phyloP scores from a whole-genome alignment of 2,888 invertebrate species.

The Leptopilina syphax region DNA sequence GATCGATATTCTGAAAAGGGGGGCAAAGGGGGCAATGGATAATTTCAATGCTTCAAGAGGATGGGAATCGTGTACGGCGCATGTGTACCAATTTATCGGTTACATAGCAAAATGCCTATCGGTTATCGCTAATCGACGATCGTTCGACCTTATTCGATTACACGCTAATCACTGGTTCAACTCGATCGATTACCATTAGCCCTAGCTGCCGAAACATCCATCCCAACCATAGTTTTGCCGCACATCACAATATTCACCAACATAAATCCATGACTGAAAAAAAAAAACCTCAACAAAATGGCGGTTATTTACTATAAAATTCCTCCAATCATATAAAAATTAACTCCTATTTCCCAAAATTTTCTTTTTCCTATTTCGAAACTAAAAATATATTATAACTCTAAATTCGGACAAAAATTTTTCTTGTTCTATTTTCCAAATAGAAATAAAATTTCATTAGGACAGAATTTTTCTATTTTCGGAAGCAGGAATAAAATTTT shows the following conservation, averaged over 20 bases:
- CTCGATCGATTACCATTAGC: constrained; percentile 68
- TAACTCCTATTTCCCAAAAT: no score
- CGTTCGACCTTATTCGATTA: constrained; percentile 72
- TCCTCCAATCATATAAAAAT: no score
- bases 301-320: no score
- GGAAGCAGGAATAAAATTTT: no score
- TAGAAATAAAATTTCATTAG: no score
- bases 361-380: no score
- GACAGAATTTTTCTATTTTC: no score
- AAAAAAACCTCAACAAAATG: no score
- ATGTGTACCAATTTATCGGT: constrained; percentile 66
- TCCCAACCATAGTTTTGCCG: constrained; percentile 12
- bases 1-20: not conserved
- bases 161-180: constrained; percentile 70
- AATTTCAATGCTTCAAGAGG: constrained; percentile 43
- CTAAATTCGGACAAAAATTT: no score
- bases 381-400: no score
- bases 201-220: constrained; percentile 44
- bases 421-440: no score
- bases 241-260: constrained; percentile 9
- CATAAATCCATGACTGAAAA: not conserved
- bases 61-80: constrained; percentile 50
- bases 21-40: not conserved
- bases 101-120: constrained; percentile 65
- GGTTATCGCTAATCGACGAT: constrained; percentile 72